A percentile compares a stretch with the other conserved stretches of the same genome.
Conservation (phyloP, 1,140 invertebrate genomes). For the Panagrolaimus sp. region DNA sequence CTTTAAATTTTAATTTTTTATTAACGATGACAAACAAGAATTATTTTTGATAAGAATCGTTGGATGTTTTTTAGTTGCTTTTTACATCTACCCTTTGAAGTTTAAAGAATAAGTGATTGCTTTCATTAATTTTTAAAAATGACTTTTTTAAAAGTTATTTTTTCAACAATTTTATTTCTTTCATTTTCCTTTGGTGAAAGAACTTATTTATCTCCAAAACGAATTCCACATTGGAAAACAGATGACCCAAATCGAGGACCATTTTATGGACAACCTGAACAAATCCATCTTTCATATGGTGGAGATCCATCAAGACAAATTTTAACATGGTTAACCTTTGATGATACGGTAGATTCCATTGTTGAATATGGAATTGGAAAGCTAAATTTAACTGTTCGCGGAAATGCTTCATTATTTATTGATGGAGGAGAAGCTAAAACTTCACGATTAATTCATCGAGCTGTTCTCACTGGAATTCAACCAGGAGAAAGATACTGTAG, state of each 20-base stretch:
- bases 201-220: not conserved
- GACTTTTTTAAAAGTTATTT: too few species aligned
- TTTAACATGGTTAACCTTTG: constrained; percentile 31
- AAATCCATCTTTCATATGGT: constrained; percentile 14
- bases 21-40: too few species aligned
- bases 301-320: constrained; percentile 18
- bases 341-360: constrained; percentile 23
- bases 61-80: too few species aligned
- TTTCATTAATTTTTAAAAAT: too few species aligned
- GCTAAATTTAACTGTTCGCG: constrained; percentile 14
- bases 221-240: not conserved
- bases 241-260: constrained; percentile 28
- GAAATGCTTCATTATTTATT: constrained; percentile 18
- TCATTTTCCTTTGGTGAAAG: not conserved
- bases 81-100: too few species aligned
- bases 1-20: too few species aligned
- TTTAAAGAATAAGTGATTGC: too few species aligned
- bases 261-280: constrained; percentile 12
- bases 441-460: constrained; percentile 26
- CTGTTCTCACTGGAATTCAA: constrained; percentile 22
- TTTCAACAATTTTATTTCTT: too few species aligned
- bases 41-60: too few species aligned
- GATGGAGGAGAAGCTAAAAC: constrained; percentile 12
- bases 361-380: constrained; percentile 26
- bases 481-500: constrained; percentile 28